A percentile compares a stretch with the other conserved stretches of the same genome.
phyloP scores from a whole-genome alignment of 2,113 vertebrate species.

The Astur gentilis region DNA sequence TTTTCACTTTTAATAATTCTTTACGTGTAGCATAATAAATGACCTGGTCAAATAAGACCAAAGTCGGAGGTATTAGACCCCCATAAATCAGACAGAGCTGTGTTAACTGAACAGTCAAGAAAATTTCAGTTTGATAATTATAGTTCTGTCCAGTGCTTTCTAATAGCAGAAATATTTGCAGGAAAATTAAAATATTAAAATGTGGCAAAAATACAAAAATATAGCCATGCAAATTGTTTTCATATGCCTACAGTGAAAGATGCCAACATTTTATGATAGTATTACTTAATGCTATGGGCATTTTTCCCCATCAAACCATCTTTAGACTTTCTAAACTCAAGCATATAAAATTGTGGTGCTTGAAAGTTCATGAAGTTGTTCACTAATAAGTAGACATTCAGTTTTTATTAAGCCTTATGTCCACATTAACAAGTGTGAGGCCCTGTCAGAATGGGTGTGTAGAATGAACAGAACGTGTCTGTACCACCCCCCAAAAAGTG shows the following conservation, averaged over 20 bases:
- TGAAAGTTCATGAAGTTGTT: background rate
- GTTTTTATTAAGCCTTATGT: background rate
- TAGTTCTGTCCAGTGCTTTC: background rate
- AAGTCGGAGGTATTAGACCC: background rate
- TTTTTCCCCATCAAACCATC: background rate
- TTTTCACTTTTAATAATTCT: background rate
- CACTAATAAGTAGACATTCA: background rate
- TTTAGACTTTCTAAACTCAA: background rate
- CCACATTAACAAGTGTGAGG: background rate
- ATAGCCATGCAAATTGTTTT: background rate
- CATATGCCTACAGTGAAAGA: background rate
- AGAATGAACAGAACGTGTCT: background rate
- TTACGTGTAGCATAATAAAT: background rate
- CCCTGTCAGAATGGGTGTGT: fast-evolving
- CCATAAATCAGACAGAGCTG: background rate
- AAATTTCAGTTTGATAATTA: background rate
- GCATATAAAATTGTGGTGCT: background rate
- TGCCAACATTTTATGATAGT: background rate
- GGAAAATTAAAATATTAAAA: background rate
- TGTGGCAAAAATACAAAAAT: background rate
- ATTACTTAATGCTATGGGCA: background rate
- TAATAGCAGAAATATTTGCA: background rate
- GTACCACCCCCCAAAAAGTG: background rate
- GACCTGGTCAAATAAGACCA: background rate
- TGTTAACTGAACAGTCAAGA: background rate